These are phyloP conservation scores for Fistularia tabacaria DNA, from an alignment of 2,797 vertebrate species.

Conservation along the genomic window DNA sequence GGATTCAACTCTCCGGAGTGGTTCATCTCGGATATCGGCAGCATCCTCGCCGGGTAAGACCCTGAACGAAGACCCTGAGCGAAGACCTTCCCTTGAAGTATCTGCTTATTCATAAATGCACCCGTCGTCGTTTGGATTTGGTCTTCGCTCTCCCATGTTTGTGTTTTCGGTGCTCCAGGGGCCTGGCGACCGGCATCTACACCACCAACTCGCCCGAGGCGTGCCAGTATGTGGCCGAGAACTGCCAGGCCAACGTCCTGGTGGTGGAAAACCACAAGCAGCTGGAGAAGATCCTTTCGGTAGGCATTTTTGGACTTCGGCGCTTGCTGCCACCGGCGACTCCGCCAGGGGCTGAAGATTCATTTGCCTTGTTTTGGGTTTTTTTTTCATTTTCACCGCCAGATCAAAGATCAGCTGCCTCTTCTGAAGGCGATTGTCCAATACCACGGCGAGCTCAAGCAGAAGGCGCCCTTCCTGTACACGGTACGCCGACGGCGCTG, in stretches of 20 bases:
- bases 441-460: constrained; percentile 74
- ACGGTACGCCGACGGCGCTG: constrained; percentile 57
- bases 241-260: constrained; percentile 74
- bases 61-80: too few species aligned
- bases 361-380: not conserved
- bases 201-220: constrained; percentile 77
- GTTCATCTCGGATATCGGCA: constrained; percentile 76
- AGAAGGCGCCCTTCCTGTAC: constrained; percentile 64
- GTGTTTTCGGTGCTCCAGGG: constrained; percentile 62
- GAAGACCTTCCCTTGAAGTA: too few species aligned
- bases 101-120: too few species aligned
- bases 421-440: constrained; percentile 80
- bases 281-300: constrained; percentile 79
- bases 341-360: too few species aligned
- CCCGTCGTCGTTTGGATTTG: not conserved
- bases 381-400: not conserved
- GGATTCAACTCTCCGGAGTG: constrained; percentile 80
- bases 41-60: constrained; percentile 77
- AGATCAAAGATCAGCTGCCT: constrained; percentile 77
- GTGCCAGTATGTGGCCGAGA: constrained; percentile 73
- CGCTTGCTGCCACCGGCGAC: too few species aligned
- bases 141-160: not conserved
- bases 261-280: constrained; percentile 80
- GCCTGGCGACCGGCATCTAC: constrained; percentile 77
- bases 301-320: constrained; percentile 24